These are phyloP conservation scores for Sitta europaea DNA, from an alignment of 2,113 vertebrate species.

Conservation along the genomic window DNA sequence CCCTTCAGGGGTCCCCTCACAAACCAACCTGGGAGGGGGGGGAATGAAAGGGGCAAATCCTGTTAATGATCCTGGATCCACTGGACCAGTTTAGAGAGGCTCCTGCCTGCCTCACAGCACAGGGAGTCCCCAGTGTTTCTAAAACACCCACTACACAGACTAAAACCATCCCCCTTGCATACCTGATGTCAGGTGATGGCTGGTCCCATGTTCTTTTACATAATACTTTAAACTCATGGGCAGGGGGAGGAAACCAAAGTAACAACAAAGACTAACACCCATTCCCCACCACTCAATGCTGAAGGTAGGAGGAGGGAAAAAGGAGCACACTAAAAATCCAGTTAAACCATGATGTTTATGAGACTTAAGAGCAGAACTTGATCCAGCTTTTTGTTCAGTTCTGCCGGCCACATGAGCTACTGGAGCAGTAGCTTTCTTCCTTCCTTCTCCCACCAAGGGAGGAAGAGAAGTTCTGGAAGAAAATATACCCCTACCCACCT, in stretches of 20 bases:
- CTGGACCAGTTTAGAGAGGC: not conserved
- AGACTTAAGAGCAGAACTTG: not conserved
- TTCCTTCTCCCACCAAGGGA: not conserved
- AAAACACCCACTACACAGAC: not conserved
- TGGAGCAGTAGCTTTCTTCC: not conserved
- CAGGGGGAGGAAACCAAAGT: not conserved
- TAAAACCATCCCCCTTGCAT: not conserved
- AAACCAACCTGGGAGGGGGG: not conserved
- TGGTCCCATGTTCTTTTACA: conserved; percentile 25
- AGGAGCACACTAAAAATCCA: conserved; percentile 19
- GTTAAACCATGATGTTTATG: not conserved
- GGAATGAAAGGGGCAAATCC: not conserved
- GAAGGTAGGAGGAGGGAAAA: not conserved
- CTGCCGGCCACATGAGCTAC: not conserved
- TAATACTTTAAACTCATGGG: conserved; percentile 10
- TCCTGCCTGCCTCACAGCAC: not conserved
- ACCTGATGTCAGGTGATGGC: not conserved
- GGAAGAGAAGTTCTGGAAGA: not conserved
- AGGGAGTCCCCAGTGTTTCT: not conserved
- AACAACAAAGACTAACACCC: conserved; percentile 33
- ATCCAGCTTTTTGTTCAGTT: not conserved
- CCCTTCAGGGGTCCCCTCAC: not conserved
- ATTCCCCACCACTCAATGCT: not conserved
- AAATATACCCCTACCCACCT: not conserved
- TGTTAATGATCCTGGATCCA: not conserved